Evolutionary conservation across 1,140 invertebrate species (phyloP), one percentile per base, ranked within the genome.

Genomic region (Achatina immaculata): DNA sequence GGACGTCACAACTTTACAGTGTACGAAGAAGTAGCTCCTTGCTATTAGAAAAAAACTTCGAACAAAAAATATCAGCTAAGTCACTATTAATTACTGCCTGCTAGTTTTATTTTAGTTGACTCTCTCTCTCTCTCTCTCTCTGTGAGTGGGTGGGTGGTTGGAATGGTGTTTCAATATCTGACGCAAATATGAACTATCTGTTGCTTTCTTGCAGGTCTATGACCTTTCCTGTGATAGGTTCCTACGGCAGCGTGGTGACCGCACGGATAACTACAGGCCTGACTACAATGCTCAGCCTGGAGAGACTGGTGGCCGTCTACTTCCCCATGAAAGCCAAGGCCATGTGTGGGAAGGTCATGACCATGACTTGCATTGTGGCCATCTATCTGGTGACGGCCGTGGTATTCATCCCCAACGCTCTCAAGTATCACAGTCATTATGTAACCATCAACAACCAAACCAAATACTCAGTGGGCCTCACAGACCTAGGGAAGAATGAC

Each of bases 261-360:
- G 87, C 85, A 19, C 55, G 87, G 34, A 88, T 89, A 71, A 88
- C 88, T 34, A 86, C 88, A 21, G 81, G 85, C 65, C 71, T 89
- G 48, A 88, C 87, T 4, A 84, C 84, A 36, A 68, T 89, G 55
- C 76, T 89, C 16, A 87, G 85, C 43, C 66, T 85, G 48, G 87
- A 89, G 82, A 82, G 88, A 36, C 88, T 88, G 42, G 82, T 89
- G 19, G 88, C 88, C 36, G 87, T 89, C 16, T 85, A 85, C 76
- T 86, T 84, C 69, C 88, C 88, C 68, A 87, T 89, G 82, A 84
- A 85, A 75, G 87, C 86, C 21, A 84, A 81, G 80, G 55, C 77
- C 0, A 84, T 88, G 34, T 88, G 87, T 79, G 85, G 84, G 45
- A 86, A 86, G 68, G 79, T 65, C 36, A 75, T 80, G 19, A 88